Conservation (phyloP, 1,140 invertebrate species). For the Orius insidiosus region DNA sequence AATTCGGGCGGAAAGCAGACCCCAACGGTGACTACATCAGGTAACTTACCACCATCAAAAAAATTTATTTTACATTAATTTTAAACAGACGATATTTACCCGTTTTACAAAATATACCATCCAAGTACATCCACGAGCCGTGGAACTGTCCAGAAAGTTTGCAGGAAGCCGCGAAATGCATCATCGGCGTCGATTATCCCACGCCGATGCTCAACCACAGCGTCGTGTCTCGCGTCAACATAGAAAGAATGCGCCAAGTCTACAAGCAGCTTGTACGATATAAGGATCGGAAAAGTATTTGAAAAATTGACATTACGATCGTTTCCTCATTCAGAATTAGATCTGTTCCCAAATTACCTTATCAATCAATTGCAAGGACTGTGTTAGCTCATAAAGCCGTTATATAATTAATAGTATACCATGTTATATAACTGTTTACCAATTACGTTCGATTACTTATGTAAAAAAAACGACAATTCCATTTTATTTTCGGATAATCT, state of each 20-base stretch:
- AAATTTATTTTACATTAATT: too few species aligned
- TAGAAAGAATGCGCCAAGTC: slow-evolving; percentile 73
- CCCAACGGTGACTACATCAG: slow-evolving; percentile 81
- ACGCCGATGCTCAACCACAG: slow-evolving; percentile 71
- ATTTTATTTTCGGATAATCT: too few species aligned
- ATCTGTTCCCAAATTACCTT: too few species aligned
- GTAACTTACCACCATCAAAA: slow-evolving; percentile 32
- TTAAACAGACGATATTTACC: slow-evolving; percentile 62
- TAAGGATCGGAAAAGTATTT: slow-evolving; percentile 17
- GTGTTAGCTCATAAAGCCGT: too few species aligned
- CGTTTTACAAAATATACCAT: slow-evolving; percentile 62
- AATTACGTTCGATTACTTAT: too few species aligned
- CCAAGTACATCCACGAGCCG: slow-evolving; percentile 74
- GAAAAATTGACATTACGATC: too few species aligned
- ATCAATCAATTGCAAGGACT: too few species aligned
- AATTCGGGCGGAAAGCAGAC: slow-evolving; percentile 77
- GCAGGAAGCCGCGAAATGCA: slow-evolving; percentile 61
- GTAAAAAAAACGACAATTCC: too few species aligned
- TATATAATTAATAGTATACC: too few species aligned
- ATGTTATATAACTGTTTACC: too few species aligned
- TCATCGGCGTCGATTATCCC: slow-evolving; percentile 70
- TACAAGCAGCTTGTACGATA: slow-evolving; percentile 61
- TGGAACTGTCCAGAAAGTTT: slow-evolving; percentile 67
- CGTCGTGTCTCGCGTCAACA: slow-evolving; percentile 55
- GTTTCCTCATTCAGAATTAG: too few species aligned